These are phyloP conservation scores for Apodemus speciosus DNA, from an alignment of 2,113 vertebrate genomes.

Conservation along the genomic window DNA sequence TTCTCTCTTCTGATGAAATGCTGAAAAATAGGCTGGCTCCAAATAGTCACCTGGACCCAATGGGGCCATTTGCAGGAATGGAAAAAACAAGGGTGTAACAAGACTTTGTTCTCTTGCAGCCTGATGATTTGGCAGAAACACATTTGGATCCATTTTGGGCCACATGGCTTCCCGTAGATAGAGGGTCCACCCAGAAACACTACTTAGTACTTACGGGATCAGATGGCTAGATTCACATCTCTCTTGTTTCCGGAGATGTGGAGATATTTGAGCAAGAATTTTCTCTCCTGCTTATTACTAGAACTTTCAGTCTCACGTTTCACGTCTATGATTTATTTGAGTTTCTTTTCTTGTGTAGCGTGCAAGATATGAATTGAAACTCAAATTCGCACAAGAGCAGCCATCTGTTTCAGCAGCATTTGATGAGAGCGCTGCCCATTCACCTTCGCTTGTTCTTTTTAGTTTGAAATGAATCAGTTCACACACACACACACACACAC, in stretches of 20 bases:
- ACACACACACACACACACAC: no score
- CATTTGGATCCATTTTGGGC: neutral
- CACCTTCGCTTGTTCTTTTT: neutral
- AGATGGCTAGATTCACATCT: neutral
- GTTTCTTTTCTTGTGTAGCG: neutral
- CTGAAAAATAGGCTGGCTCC: slow-evolving; percentile 4
- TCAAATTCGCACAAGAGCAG: neutral
- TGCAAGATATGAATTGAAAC: neutral
- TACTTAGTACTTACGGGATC: neutral
- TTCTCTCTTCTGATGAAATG: neutral
- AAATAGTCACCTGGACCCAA: neutral
- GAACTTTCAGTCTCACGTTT: neutral
- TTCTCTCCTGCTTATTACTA: neutral
- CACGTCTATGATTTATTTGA: neutral
- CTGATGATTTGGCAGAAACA: neutral
- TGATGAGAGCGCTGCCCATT: slow-evolving; percentile 2
- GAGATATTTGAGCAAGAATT: neutral
- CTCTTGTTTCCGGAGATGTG: neutral
- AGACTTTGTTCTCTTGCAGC: neutral
- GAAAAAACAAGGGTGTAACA: neutral
- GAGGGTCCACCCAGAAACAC: neutral
- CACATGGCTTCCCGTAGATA: neutral
- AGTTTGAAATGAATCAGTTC: neutral
- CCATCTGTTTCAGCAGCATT: neutral
- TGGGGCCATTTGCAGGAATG: slow-evolving; percentile 1